Percentiles rank a stretch among this genome's conserved stretches.
These are phyloP conservation scores for Melanocharis versteri DNA, from an alignment of 2,113 vertebrate species.

Conservation along the genomic window DNA sequence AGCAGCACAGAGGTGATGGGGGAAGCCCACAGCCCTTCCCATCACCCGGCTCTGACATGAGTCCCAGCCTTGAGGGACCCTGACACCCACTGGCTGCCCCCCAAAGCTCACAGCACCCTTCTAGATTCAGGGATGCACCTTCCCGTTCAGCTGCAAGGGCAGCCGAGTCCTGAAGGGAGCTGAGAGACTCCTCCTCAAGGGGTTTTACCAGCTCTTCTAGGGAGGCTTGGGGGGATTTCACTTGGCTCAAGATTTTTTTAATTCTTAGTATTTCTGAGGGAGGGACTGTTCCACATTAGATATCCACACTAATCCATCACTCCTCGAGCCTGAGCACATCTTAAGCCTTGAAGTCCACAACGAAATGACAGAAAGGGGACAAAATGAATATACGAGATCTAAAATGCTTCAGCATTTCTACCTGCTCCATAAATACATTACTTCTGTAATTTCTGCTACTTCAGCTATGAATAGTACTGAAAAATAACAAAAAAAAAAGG, in stretches of 20 bases:
- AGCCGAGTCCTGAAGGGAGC: not conserved
- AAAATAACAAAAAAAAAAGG: not conserved
- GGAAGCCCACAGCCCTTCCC: not conserved
- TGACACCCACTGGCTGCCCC: not conserved
- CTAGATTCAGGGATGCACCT: not conserved
- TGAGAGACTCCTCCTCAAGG: not conserved
- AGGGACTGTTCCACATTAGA: not conserved
- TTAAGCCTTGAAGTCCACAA: not conserved
- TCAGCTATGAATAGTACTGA: not conserved
- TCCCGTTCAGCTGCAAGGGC: not conserved
- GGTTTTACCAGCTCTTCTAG: not conserved
- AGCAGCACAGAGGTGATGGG: not conserved
- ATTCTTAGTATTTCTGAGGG: not conserved
- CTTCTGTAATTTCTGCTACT: not conserved
- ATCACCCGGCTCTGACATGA: rapidly evolving
- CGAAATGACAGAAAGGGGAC: not conserved
- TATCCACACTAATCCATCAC: not conserved
- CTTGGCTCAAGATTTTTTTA: not conserved
- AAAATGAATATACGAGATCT: not conserved
- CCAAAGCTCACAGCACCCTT: not conserved
- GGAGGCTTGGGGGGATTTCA: not conserved
- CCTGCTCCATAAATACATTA: not conserved
- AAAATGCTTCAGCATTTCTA: not conserved
- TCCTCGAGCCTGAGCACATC: not conserved
- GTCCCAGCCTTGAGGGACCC: not conserved